phyloP scores from a whole-genome alignment of 2,797 vertebrate species.

The Phyllotis vaccarum region DNA sequence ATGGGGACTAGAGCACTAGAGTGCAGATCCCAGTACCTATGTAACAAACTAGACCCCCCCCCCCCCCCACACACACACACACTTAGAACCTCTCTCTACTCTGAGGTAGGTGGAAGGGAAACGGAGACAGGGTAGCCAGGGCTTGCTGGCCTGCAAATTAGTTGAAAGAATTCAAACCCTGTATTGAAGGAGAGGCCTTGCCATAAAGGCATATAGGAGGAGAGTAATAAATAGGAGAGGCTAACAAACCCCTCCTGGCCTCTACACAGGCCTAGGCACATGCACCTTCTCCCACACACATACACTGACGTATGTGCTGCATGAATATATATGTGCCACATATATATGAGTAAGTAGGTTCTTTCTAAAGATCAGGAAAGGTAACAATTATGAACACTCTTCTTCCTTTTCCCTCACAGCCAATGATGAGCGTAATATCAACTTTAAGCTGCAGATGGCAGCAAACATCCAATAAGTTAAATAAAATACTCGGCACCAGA shows the following conservation, averaged over 20 bases:
- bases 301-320: not conserved
- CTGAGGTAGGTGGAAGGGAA: not conserved
- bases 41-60: not conserved
- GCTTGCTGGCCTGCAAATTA: not conserved
- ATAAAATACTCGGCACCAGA: not conserved
- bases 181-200: not conserved
- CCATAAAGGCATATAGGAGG: not conserved
- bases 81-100: not conserved
- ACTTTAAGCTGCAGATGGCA: conserved; percentile 78
- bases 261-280: not conserved
- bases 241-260: not conserved
- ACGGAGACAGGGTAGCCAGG: not conserved
- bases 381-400: not conserved
- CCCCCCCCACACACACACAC: not conserved
- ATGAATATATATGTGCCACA: not conserved
- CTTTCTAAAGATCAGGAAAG: not conserved
- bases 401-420: conserved; percentile 1
- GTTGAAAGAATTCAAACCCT: not conserved
- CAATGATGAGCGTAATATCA: not conserved
- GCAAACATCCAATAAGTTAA: conserved; percentile 68
- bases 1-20: not conserved
- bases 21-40: not conserved
- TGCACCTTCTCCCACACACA: not conserved
- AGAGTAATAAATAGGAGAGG: not conserved
- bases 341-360: not conserved